Evolutionary conservation across 2,113 vertebrate species (phyloP).

Genomic region (Oryctolagus cuniculus): DNA sequence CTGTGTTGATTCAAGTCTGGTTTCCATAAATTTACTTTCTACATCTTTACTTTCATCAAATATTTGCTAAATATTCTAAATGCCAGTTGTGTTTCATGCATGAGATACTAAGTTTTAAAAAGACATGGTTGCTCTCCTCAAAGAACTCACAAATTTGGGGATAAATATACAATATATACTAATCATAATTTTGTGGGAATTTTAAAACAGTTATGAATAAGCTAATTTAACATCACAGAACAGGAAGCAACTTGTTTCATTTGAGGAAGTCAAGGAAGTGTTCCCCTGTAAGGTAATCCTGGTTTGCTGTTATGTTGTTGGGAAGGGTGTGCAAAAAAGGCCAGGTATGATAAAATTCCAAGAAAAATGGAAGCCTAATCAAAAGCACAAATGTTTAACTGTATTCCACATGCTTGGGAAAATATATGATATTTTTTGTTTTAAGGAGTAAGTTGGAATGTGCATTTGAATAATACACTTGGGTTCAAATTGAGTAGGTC

Average conservation of each 20-base stretch:
- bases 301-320: neutral
- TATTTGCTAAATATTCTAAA: slow-evolving; percentile 73
- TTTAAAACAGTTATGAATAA: slow-evolving; percentile 16
- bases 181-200: neutral
- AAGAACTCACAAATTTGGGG: slow-evolving; percentile 39
- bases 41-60: slow-evolving; percentile 62
- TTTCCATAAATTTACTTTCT: slow-evolving; percentile 72
- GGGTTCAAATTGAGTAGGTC: neutral
- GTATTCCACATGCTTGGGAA: neutral
- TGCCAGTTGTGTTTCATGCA: slow-evolving; percentile 60
- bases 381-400: neutral
- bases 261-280: neutral
- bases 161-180: neutral
- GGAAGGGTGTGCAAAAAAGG: neutral
- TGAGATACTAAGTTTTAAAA: slow-evolving; percentile 45
- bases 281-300: neutral
- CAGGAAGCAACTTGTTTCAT: neutral
- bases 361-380: neutral
- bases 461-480: slow-evolving; percentile 30
- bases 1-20: slow-evolving; percentile 68
- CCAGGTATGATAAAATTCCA: neutral
- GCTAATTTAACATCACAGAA: neutral
- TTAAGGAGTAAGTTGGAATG: neutral
- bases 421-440: neutral
- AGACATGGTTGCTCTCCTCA: neutral